Evolutionary conservation across 2,113 vertebrate genomes (phyloP).

Genomic region (Eira barbara): DNA sequence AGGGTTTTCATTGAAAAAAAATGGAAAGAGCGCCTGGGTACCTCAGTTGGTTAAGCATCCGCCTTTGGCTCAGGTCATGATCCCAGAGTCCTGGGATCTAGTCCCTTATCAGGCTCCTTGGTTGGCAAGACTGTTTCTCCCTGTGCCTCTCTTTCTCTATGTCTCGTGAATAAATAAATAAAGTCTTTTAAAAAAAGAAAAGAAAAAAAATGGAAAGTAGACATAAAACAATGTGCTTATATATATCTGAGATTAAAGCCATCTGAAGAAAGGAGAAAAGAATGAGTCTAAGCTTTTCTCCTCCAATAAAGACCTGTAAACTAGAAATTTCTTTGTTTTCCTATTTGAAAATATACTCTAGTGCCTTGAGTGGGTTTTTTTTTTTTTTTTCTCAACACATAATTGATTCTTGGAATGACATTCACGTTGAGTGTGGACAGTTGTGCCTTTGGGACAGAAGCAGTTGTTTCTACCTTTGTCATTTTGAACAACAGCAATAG

Average conservation of each 20-base stretch:
- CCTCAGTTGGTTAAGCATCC: too few species aligned
- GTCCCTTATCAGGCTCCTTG: too few species aligned
- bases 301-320: slow-evolving; percentile 18
- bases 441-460: slow-evolving; percentile 29
- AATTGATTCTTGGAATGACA: slow-evolving; percentile 44
- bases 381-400: not conserved
- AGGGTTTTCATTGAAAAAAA: not conserved
- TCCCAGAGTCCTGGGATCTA: too few species aligned
- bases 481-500: slow-evolving; percentile 28
- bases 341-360: slow-evolving; percentile 27
- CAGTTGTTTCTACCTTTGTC: slow-evolving; percentile 23
- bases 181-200: too few species aligned
- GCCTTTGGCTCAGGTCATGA: too few species aligned
- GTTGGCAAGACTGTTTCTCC: too few species aligned
- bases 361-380: slow-evolving; percentile 32
- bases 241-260: slow-evolving; percentile 4
- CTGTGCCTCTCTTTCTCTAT: too few species aligned
- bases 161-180: too few species aligned
- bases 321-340: slow-evolving; percentile 2
- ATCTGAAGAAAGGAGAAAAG: not conserved
- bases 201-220: not conserved
- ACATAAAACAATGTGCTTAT: not conserved
- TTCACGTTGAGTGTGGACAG: slow-evolving; percentile 30
- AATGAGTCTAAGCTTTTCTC: slow-evolving; percentile 25
- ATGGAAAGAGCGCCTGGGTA: too few species aligned